These are phyloP conservation scores for Cathartes aura DNA, from an alignment of 2,113 vertebrate genomes.

Conservation along the genomic window DNA sequence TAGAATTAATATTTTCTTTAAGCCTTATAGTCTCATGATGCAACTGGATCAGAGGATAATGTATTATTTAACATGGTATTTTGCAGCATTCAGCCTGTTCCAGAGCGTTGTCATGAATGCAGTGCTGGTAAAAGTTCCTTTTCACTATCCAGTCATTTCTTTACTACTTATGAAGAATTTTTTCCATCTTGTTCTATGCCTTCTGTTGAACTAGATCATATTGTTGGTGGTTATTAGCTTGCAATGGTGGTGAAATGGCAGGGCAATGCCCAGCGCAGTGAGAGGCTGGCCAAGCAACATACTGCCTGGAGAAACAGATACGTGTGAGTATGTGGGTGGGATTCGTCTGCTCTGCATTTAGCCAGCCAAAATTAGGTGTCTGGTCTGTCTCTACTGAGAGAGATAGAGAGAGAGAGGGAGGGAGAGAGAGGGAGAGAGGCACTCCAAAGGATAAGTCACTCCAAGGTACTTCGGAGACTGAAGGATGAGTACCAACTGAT, in stretches of 20 bases:
- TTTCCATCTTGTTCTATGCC: not conserved
- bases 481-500: not conserved
- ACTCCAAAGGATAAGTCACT: not conserved
- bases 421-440: not conserved
- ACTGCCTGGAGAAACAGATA: not conserved
- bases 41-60: not conserved
- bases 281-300: not conserved
- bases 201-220: not conserved
- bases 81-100: not conserved
- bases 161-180: not conserved
- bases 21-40: not conserved
- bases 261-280: rapidly evolving
- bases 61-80: not conserved
- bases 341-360: not conserved
- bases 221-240: not conserved
- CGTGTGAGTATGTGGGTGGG: rapidly evolving
- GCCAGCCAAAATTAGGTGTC: not conserved
- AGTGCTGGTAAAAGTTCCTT: not conserved
- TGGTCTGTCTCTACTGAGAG: not conserved
- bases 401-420: not conserved
- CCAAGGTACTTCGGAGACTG: not conserved
- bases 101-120: not conserved
- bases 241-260: not conserved
- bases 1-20: not conserved
- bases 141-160: not conserved